Conservation (phyloP, 2,113 vertebrate species). For the Phalacrocorax carbo region DNA sequence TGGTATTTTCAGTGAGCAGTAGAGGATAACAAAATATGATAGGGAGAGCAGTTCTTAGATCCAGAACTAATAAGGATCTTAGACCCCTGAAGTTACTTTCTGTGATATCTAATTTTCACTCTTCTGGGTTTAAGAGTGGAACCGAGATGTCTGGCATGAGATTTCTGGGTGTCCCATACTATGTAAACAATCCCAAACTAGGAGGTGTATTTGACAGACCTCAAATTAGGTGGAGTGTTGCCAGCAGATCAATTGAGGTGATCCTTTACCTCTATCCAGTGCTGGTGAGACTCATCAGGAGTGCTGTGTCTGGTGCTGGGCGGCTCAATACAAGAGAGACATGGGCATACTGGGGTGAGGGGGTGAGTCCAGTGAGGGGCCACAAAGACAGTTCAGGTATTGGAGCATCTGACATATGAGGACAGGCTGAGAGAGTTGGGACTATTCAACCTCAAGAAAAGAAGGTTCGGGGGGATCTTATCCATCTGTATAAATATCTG, state of each 20-base stretch:
- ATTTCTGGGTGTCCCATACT: not conserved
- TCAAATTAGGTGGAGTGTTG: not conserved
- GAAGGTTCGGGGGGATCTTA: not conserved
- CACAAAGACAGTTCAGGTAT: not conserved
- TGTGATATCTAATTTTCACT: not conserved
- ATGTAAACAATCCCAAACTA: not conserved
- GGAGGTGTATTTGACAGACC: not conserved
- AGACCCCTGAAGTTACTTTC: not conserved
- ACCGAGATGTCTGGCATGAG: not conserved
- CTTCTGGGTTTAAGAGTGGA: not conserved
- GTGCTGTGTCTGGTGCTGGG: not conserved
- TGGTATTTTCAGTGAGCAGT: not conserved
- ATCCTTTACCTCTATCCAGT: not conserved
- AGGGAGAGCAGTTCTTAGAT: not conserved
- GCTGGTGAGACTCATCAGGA: not conserved
- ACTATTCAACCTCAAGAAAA: not conserved
- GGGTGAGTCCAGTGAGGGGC: not conserved
- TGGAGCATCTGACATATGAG: not conserved
- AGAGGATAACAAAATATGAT: not conserved
- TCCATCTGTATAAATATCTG: not conserved
- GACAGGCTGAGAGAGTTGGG: not conserved
- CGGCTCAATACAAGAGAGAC: not conserved
- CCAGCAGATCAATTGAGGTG: not conserved
- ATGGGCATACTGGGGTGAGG: not conserved
- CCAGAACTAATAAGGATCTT: constrained; percentile 8